Evolutionary conservation across 2,113 vertebrate species (phyloP).

Genomic region (Antechinus flavipes): DNA sequence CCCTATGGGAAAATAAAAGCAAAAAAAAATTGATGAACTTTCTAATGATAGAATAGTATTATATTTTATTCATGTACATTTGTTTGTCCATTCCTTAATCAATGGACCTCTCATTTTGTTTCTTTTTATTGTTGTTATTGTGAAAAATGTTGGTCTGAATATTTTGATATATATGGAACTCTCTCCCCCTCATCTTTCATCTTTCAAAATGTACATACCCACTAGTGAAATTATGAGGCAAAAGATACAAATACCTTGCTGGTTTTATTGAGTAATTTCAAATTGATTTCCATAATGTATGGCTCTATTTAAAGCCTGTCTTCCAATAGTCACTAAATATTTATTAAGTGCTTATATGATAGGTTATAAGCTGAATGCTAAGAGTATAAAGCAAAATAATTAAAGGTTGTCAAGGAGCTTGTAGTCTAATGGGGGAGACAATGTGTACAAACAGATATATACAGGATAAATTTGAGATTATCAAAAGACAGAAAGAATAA

Average conservation of each 20-base stretch:
- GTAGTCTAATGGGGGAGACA: not conserved
- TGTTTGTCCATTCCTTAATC: not conserved
- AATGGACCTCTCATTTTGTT: not conserved
- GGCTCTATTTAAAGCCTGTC: not conserved
- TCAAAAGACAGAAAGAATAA: not conserved
- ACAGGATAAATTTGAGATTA: not conserved
- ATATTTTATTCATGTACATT: not conserved
- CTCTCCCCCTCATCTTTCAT: not conserved
- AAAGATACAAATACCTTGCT: not conserved
- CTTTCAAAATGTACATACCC: not conserved
- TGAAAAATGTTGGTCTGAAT: not conserved
- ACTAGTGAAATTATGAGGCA: not conserved
- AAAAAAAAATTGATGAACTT: not conserved
- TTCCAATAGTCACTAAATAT: not conserved
- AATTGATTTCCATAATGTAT: not conserved
- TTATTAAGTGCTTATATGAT: not conserved
- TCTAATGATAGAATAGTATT: not conserved
- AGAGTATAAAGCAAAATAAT: not conserved
- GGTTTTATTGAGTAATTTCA: not conserved
- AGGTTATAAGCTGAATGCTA: not conserved
- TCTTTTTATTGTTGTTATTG: not conserved
- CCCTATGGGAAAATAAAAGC: not conserved
- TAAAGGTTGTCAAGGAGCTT: not conserved
- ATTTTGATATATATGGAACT: not conserved
- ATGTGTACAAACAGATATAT: not conserved